Evolutionary conservation across 2,888 invertebrate species (phyloP), one percentile per base, ranked within the genome.

Genomic region (Drosophila neonasuta): DNA sequence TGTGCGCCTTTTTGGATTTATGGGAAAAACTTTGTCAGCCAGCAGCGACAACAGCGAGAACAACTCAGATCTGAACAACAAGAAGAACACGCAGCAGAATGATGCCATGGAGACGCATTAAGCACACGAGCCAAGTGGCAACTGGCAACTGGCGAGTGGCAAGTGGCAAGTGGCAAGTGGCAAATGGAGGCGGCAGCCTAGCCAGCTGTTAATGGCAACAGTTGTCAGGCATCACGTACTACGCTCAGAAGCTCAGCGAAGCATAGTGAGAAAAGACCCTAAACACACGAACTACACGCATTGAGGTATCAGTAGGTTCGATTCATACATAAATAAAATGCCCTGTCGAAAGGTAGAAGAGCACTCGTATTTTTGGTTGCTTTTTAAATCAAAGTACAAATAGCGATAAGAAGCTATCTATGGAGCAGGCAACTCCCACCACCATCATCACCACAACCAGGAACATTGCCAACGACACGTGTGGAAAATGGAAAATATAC

Each of bases 141-240:
- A 36, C 36, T 36, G 36, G 36, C 72, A n/a, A 36, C n/a, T 36
- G 36, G 36, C 34, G 1, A 34, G 1, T 34, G 34, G 34, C 34
- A 1, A 17, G 2, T 17, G 17, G 17, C 17, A 2, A 9, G 32
- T 34, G 34, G 34, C 42, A 42, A 30, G n/a, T 61, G 56, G 49
- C 39, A 64, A 20, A 7, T 20, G 60, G 55, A 13, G 55, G 42
- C 51, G 9, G 45, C 34, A 32, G 55, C 57, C 62, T 59, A 68
- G 64, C 67, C 77, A 83, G 69, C 80, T 83, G 87, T 79, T 87
- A 87, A 83, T 87, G 87, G 87, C 83, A 83, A 83, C 87, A 87
- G 83, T 83, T 87, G 86, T 77, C 83, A 76, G 44, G 72, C 71
- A 65, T 54, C 73, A 74, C 71, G 71, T 74, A 34, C 17, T 74